Evolutionary conservation across 2,888 invertebrate species (phyloP), one percentile per base, ranked within the genome.

Genomic region (Drosophila greeni): DNA sequence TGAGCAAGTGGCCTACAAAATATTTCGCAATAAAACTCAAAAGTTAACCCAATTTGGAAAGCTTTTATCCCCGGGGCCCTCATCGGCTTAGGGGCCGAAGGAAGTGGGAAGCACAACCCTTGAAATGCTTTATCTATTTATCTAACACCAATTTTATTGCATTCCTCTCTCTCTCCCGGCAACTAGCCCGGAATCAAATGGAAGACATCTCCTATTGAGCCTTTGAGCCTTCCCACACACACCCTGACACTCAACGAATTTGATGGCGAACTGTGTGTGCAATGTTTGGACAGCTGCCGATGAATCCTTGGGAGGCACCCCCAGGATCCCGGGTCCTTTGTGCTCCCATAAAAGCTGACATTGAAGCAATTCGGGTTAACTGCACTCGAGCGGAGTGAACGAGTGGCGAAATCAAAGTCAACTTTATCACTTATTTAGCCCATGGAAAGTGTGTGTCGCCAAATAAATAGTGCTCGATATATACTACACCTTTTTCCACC

Each of bases 391-490:
- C 7, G 39, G 16, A n/a, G 53, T 34, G 45, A 66, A 40, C 33
- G 67, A 80, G 67, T 80, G 73, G 66, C 68, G 56, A 73, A 80
- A 78, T 80, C 81, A 78, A 77, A 80, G 74, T 75, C 72, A 72
- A 69, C 73, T 82, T 82, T 84, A 84, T 82, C 82, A 78, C 82
- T 77, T 76, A 79, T 80, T 82, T 79, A 75, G 70, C 66, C 56
- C 54, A 62, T 66, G 74, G 69, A 74, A 76, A 72, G 70, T 34
- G 70, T 37, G 47, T 55, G 66, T 61, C 71, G 59, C 65, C 66
- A 70, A 76, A 79, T 73, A 81, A 74, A 81, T 81, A 73, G 82
- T 74, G 54, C 45, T 66, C 78, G 37, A 78, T 62, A 53, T 48
- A 24, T 39, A 9, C 39, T n/a, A 5, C 24, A 18, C 53, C 67